Conservation (phyloP, 2,888 invertebrate genomes). For the Acrocera orbiculus region DNA sequence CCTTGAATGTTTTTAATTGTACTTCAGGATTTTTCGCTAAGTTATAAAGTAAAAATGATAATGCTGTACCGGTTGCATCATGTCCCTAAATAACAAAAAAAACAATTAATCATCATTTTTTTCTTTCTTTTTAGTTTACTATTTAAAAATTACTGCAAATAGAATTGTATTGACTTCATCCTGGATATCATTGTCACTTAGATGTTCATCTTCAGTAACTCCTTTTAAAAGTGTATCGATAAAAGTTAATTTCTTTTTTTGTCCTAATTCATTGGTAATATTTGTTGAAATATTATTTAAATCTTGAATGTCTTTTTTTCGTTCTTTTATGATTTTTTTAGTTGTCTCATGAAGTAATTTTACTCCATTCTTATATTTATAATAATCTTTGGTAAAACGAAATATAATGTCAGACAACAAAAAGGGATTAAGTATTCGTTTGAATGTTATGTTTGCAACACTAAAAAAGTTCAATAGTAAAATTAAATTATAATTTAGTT, state of each 20-base stretch:
- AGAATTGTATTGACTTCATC: conserved; percentile 50
- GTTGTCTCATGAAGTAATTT: conserved; percentile 5
- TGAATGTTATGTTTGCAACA: not conserved
- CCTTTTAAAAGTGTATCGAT: conserved; percentile 40
- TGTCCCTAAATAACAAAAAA: conserved; percentile 24
- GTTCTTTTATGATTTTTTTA: conserved; percentile 7
- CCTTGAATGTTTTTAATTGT: conserved; percentile 26
- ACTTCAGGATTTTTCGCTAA: conserved; percentile 26
- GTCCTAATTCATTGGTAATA: conserved; percentile 19
- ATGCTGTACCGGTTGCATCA: conserved; percentile 29
- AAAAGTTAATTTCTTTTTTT: conserved; percentile 39
- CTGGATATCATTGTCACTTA: conserved; percentile 37
- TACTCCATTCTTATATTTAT: conserved; percentile 1
- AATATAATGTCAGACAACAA: conserved; percentile 4
- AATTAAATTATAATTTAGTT: not conserved
- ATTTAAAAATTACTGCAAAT: conserved; percentile 31
- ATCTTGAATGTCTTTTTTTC: no score
- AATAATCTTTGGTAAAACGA: conserved; percentile 2
- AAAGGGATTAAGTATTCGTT: conserved; percentile 9
- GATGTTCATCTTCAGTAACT: conserved; percentile 33
- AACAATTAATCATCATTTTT: not conserved
- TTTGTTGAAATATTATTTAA: no score
- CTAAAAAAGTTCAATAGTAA: not conserved
- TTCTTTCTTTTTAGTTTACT: not conserved
- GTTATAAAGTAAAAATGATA: conserved; percentile 27